A percentile compares a stretch with the other conserved stretches of the same genome.
Evolutionary conservation across 2,888 invertebrate genomes (phyloP).

Genomic region (Arenicola marina): DNA sequence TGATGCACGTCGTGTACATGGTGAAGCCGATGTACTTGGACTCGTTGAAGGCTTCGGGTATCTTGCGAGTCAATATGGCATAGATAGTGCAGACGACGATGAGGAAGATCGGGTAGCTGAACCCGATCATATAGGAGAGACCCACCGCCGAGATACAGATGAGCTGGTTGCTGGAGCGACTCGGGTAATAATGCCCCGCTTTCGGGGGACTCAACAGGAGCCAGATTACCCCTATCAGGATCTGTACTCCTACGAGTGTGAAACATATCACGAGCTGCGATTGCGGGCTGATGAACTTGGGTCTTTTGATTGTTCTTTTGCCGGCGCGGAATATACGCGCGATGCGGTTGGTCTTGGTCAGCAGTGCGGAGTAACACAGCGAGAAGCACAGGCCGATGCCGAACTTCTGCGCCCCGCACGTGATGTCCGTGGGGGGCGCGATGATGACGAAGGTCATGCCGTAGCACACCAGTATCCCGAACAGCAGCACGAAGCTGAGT

Average conservation of each 20-base stretch:
- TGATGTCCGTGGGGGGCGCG: conserved; percentile 53
- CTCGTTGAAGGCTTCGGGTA: conserved; percentile 64
- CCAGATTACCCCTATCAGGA: conserved; percentile 86
- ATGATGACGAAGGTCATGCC: conserved; percentile 60
- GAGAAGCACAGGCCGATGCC: conserved; percentile 61
- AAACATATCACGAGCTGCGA: conserved; percentile 63
- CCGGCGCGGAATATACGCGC: conserved; percentile 61
- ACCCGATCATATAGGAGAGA: conserved; percentile 61
- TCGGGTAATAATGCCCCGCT: conserved; percentile 88
- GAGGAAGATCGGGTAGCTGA: conserved; percentile 88
- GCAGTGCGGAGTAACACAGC: conserved; percentile 61
- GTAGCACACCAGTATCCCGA: conserved; percentile 58
- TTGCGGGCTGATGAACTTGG: conserved; percentile 62
- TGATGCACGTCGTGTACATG: conserved; percentile 88
- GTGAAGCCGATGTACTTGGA: conserved; percentile 67
- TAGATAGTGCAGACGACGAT: conserved; percentile 72
- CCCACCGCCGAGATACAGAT: conserved; percentile 76
- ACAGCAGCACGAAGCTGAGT: conserved; percentile 60
- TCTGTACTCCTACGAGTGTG: conserved; percentile 56
- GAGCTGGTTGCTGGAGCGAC: conserved; percentile 87
- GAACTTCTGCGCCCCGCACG: conserved; percentile 60
- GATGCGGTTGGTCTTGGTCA: conserved; percentile 63
- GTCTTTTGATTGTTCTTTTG: conserved; percentile 59
- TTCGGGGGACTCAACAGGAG: conserved; percentile 87
- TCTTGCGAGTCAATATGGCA: conserved; percentile 61